phyloP scores from a whole-genome alignment of 2,797 vertebrate species.

The Sternarchorhynchus goeldii region DNA sequence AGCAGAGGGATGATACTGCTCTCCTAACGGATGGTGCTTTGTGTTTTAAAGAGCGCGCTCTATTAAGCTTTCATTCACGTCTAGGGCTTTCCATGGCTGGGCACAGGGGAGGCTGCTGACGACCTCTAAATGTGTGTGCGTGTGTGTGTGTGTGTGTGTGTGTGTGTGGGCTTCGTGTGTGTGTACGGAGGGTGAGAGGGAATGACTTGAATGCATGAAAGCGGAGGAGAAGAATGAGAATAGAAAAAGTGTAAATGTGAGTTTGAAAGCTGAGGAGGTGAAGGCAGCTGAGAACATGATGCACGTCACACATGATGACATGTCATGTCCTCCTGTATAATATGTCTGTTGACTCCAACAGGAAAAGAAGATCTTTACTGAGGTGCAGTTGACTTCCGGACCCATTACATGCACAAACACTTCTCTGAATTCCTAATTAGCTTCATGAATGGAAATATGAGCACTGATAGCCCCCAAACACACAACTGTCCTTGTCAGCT shows the following conservation, averaged over 20 bases:
- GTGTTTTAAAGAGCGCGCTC: slow-evolving; percentile 48
- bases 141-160: neutral
- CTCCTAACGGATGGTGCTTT: slow-evolving; percentile 43
- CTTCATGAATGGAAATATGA: slow-evolving; percentile 35
- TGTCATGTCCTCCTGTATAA: slow-evolving; percentile 31
- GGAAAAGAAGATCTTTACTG: slow-evolving; percentile 32
- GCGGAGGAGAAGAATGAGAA: neutral
- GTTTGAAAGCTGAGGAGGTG: slow-evolving; percentile 24
- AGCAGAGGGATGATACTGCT: slow-evolving; percentile 22
- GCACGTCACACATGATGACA: neutral
- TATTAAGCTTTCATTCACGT: slow-evolving; percentile 48
- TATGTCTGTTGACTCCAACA: slow-evolving; percentile 20
- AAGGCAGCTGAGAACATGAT: no score
- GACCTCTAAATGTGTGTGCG: slow-evolving; percentile 11
- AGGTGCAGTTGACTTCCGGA: slow-evolving; percentile 28
- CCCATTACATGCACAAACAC: slow-evolving; percentile 45
- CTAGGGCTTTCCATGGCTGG: slow-evolving; percentile 37
- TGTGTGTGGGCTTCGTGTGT: neutral
- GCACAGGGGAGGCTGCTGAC: slow-evolving; percentile 10
- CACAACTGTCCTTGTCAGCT: slow-evolving; percentile 1
- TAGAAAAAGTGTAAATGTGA: slow-evolving; percentile 21
- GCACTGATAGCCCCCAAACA: slow-evolving; percentile 20
- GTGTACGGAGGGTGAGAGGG: neutral
- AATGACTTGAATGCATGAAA: neutral
- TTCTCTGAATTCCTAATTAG: slow-evolving; percentile 30